Percentiles rank a stretch among this genome's conserved stretches.
phyloP scores from a whole-genome alignment of 2,888 invertebrate species.

The Argynnis bischoffii region DNA sequence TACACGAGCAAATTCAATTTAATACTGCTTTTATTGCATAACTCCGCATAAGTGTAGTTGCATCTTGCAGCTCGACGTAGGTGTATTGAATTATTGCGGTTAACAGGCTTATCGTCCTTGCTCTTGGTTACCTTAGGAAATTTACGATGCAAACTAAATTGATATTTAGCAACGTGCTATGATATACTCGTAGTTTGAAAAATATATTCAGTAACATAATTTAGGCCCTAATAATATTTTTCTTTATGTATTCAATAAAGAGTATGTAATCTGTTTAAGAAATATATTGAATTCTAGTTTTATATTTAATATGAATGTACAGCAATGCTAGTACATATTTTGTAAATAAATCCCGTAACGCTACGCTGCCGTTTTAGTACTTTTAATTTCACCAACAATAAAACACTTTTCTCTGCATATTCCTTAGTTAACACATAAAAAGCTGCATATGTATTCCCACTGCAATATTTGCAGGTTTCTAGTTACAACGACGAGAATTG shows the following conservation, averaged over 20 bases:
- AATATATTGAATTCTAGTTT: too few relatives aligned
- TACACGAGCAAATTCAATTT: slow-evolving; percentile 68
- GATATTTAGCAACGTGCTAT: slow-evolving; percentile 12
- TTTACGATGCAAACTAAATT: slow-evolving; percentile 9
- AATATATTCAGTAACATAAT: too few relatives aligned
- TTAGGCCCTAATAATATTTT: too few relatives aligned
- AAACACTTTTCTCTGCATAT: background rate
- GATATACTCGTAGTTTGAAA: background rate
- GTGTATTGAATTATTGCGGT: slow-evolving; percentile 30
- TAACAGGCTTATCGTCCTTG: slow-evolving; percentile 31
- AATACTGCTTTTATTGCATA: slow-evolving; percentile 47
- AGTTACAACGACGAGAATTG: slow-evolving; percentile 1
- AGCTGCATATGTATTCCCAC: background rate
- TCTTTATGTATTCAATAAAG: too few relatives aligned
- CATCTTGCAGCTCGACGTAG: slow-evolving; percentile 20
- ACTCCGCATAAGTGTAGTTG: slow-evolving; percentile 25
- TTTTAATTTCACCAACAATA: background rate
- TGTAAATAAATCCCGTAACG: background rate
- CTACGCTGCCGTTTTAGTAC: background rate
- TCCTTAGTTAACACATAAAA: slow-evolving; percentile 3
- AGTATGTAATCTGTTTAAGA: too few relatives aligned
- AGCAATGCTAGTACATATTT: too few relatives aligned
- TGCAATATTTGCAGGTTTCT: slow-evolving; percentile 4
- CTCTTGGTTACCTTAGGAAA: slow-evolving; percentile 9
- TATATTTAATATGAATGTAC: too few relatives aligned